Evolutionary conservation across 92 coral and sea anemone genomes (phyloP).

Genomic region (Galaxea fascicularis): DNA sequence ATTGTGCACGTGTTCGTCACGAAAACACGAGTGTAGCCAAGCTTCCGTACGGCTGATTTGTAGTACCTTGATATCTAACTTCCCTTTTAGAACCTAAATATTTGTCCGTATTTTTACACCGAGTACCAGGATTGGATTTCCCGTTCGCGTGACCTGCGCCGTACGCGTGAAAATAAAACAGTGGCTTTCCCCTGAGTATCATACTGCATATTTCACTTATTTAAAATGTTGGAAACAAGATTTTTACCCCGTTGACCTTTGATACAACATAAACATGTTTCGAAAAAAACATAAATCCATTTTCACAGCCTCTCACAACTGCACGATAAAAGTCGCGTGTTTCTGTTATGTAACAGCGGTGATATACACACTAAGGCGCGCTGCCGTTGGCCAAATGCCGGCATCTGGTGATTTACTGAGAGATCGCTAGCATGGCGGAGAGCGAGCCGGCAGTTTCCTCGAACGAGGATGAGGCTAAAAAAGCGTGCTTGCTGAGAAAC

Average conservation of each 20-base stretch:
- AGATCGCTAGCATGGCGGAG: slow-evolving; percentile 16
- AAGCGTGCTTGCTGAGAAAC: slow-evolving; percentile 48
- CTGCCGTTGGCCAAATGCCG: neutral
- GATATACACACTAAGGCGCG: neutral
- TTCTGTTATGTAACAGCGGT: slow-evolving; percentile 17
- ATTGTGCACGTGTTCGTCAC: neutral
- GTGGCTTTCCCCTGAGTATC: neutral
- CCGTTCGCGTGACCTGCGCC: neutral
- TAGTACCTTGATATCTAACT: too few species aligned
- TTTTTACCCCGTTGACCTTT: neutral
- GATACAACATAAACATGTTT: neutral
- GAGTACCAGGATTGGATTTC: neutral
- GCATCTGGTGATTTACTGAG: neutral
- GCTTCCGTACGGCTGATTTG: neutral
- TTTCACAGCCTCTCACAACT: neutral
- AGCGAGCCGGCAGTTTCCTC: neutral
- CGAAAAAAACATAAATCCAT: neutral
- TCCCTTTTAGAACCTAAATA: neutral
- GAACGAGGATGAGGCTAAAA: slow-evolving; percentile 5
- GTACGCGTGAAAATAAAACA: neutral
- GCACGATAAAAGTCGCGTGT: slow-evolving; percentile 26
- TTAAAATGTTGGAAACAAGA: neutral
- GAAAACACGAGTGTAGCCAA: neutral
- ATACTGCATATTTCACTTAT: neutral
- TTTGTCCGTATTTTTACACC: neutral